Percentiles rank a stretch among this genome's conserved stretches.
phyloP scores from a whole-genome alignment of 1,140 invertebrate species.

The Brachionus angularis region DNA sequence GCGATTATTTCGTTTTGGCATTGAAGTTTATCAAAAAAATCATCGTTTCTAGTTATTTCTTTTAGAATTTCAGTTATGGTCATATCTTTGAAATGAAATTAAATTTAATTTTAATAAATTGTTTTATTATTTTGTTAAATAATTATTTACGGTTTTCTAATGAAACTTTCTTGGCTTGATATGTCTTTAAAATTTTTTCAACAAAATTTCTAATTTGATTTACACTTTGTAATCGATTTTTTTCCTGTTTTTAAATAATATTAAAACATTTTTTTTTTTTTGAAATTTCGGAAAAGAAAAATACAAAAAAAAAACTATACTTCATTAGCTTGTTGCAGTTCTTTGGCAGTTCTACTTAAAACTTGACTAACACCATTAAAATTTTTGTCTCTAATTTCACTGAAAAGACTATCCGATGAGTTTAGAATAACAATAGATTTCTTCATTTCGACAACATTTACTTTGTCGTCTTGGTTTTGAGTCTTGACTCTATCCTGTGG shows the following conservation, averaged over 20 bases:
- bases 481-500: constrained; percentile 72
- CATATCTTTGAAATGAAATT: constrained; percentile 63
- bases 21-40: constrained; percentile 66
- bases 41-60: constrained; percentile 66
- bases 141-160: constrained; percentile 65
- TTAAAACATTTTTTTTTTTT: neutral
- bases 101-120: constrained; percentile 1
- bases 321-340: constrained; percentile 43
- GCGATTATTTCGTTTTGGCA: constrained; percentile 80
- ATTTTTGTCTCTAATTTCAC: constrained; percentile 81
- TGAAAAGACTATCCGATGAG: constrained; percentile 81
- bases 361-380: constrained; percentile 83
- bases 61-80: constrained; percentile 72
- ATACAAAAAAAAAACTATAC: constrained; percentile 5
- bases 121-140: neutral
- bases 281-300: neutral
- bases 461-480: constrained; percentile 44
- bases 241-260: constrained; percentile 30
- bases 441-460: constrained; percentile 43
- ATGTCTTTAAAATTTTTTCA: constrained; percentile 76
- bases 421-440: constrained; percentile 71
- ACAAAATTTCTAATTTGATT: constrained; percentile 91
- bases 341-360: constrained; percentile 78
- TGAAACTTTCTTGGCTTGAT: constrained; percentile 74
- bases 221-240: constrained; percentile 41